Percentiles rank a stretch among this genome's conserved stretches.
Conservation (phyloP, 2,888 invertebrate species). For the Muschampia plurimacula region DNA sequence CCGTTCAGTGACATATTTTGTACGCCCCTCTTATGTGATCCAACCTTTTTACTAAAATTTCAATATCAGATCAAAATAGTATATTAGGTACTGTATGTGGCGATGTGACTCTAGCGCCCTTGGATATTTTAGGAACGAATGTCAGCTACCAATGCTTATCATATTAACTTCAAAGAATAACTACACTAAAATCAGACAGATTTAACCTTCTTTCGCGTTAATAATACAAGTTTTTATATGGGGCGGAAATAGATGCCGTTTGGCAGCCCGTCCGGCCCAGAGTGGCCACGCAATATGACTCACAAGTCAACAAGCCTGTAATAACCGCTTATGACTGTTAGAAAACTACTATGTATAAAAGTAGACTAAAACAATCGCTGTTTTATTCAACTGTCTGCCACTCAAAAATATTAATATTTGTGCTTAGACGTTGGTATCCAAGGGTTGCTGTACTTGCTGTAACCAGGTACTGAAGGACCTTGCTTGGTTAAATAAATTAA, state of each 20-base stretch:
- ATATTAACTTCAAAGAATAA: slow-evolving; percentile 26
- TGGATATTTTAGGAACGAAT: slow-evolving; percentile 19
- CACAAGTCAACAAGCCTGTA: slow-evolving; percentile 35
- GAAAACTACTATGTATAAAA: slow-evolving; percentile 9
- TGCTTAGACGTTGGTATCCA: no score
- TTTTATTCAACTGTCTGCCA: no score
- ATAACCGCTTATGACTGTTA: slow-evolving; percentile 35
- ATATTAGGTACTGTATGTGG: neutral
- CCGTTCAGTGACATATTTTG: no score
- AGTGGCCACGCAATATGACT: slow-evolving; percentile 42
- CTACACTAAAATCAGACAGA: slow-evolving; percentile 24
- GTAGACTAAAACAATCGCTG: slow-evolving; percentile 14
- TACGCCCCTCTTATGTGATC: no score
- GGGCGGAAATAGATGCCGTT: slow-evolving; percentile 48
- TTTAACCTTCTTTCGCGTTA: slow-evolving; percentile 40
- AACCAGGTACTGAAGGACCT: no score
- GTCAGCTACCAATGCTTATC: slow-evolving; percentile 16
- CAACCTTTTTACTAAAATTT: no score
- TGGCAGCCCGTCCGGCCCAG: slow-evolving; percentile 46
- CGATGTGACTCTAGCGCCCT: slow-evolving; percentile 11
- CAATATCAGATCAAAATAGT: no score
- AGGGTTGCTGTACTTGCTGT: no score
- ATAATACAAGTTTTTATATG: slow-evolving; percentile 46
- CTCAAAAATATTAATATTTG: no score
- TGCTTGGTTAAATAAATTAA: no score